phyloP scores from a whole-genome alignment of 37 sponge, comb jelly and placozoan species.

The Ianthella basta region DNA sequence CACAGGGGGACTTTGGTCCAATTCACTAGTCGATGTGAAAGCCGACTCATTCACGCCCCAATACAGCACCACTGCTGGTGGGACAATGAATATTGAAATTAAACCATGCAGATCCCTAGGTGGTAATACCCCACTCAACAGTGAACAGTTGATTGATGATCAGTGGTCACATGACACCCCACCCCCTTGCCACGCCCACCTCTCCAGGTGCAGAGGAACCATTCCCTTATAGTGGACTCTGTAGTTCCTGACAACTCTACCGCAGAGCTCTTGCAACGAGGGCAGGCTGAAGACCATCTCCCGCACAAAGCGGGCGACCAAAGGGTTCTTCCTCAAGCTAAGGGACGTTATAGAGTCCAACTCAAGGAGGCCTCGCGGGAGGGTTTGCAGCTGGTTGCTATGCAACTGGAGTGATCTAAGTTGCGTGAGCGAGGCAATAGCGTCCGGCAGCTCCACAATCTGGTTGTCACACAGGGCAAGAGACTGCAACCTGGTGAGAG shows the following conservation, averaged over 20 bases:
- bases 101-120: no score
- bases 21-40: no score
- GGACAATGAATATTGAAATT: no score
- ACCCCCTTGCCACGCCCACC: no score
- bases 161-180: no score
- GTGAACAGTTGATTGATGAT: no score
- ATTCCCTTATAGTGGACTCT: background rate
- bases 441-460: slow-evolving; percentile 59
- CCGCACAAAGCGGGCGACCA: slow-evolving; percentile 76
- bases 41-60: no score
- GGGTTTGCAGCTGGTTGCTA: slow-evolving; percentile 76
- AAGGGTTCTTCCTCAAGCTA: slow-evolving; percentile 85
- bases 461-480: slow-evolving; percentile 75
- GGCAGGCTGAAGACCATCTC: slow-evolving; percentile 71
- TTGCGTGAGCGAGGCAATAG: slow-evolving; percentile 52
- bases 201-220: background rate
- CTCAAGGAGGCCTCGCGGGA: slow-evolving; percentile 73
- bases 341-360: slow-evolving; percentile 73
- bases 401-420: slow-evolving; percentile 79
- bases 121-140: no score
- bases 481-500: slow-evolving; percentile 52
- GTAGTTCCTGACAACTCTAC: slow-evolving; percentile 54
- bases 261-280: slow-evolving; percentile 68
- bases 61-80: no score
- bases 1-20: no score